phyloP scores from a whole-genome alignment of 2,888 invertebrate genomes.

The Sphecodes monilicornis region DNA sequence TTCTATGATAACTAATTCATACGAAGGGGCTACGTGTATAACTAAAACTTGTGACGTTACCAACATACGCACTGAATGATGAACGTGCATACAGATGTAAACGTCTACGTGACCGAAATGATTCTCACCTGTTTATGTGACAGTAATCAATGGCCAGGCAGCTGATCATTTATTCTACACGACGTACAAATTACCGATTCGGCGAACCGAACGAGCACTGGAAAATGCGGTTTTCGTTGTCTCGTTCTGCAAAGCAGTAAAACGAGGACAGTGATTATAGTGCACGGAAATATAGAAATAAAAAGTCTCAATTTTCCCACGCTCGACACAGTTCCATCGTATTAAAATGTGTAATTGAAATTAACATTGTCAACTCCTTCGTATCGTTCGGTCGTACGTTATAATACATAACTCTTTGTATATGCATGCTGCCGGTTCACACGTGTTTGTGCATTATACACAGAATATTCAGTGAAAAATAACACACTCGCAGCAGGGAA shows the following conservation, averaged over 20 bases:
- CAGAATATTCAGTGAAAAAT: background rate
- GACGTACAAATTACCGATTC: constrained; percentile 54
- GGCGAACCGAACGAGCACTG: constrained; percentile 7
- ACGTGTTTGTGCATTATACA: background rate
- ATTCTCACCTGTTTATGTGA: constrained; percentile 52
- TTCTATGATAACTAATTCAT: constrained; percentile 43
- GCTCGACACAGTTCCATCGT: constrained; percentile 2
- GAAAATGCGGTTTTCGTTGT: constrained; percentile 20
- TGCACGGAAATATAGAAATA: constrained; percentile 33
- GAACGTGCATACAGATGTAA: constrained; percentile 43
- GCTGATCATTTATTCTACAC: constrained; percentile 61
- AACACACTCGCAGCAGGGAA: background rate
- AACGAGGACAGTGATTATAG: constrained; percentile 19
- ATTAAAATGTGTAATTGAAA: constrained; percentile 45
- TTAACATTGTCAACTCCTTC: constrained; percentile 37
- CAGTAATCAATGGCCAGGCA: constrained; percentile 63
- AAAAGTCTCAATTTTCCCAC: constrained; percentile 35
- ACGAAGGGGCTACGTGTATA: constrained; percentile 29
- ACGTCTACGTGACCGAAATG: constrained; percentile 67
- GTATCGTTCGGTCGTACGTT: background rate
- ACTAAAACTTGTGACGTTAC: constrained; percentile 51
- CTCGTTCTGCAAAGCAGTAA: background rate
- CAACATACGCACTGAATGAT: constrained; percentile 27
- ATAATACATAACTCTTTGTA: background rate
- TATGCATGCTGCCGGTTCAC: background rate